Percentiles rank a stretch among this genome's conserved stretches.
These are phyloP conservation scores for Triplophysa yarkandensis DNA, from an alignment of 2,797 vertebrate species.

Conservation along the genomic window DNA sequence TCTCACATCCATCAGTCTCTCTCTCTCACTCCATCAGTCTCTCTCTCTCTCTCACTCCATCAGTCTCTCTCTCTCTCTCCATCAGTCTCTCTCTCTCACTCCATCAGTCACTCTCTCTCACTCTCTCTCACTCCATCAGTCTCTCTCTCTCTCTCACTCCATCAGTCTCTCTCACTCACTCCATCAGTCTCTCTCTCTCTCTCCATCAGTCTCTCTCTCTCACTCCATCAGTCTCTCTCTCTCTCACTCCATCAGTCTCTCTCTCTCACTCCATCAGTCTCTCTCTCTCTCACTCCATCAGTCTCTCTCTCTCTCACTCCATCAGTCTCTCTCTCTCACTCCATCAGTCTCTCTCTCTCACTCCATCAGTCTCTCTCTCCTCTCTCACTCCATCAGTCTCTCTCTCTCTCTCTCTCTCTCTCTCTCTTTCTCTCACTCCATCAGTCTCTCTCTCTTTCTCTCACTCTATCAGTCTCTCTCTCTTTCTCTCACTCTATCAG, in stretches of 20 bases:
- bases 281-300: constrained; percentile 23
- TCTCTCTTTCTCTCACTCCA: constrained; percentile 8
- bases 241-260: constrained; percentile 20
- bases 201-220: constrained; percentile 17
- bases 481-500: constrained; percentile 24
- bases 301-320: background rate
- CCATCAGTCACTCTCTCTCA: constrained; percentile 17
- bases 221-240: background rate
- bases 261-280: background rate
- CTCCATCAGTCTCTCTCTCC: background rate
- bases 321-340: background rate
- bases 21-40: no score
- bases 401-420: background rate
- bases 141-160: constrained; percentile 1
- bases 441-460: constrained; percentile 5
- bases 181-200: background rate
- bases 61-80: constrained; percentile 6
- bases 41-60: constrained; percentile 13
- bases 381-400: constrained; percentile 22
- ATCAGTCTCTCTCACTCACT: constrained; percentile 20
- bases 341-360: constrained; percentile 17
- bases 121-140: no score
- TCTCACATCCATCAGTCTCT: no score
- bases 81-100: background rate
- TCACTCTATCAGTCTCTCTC: no score